Conservation (phyloP, 2,888 invertebrate genomes). For the Ochropleura leucogaster region DNA sequence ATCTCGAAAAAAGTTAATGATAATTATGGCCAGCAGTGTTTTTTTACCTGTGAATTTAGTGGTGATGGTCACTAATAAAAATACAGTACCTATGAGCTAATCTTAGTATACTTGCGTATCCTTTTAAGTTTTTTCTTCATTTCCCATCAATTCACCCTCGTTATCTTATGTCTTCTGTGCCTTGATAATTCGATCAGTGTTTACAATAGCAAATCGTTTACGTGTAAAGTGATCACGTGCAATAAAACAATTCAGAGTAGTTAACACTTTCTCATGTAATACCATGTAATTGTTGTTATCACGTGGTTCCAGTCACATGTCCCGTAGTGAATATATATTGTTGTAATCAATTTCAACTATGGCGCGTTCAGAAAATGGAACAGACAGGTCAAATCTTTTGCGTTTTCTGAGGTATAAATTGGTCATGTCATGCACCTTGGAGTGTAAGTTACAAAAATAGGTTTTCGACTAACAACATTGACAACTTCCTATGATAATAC, state of each 20-base stretch:
- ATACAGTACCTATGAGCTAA: neutral
- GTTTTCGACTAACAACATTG: too few relatives aligned
- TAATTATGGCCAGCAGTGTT: neutral
- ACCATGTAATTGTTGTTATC: slow-evolving; percentile 38
- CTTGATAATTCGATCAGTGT: slow-evolving; percentile 23
- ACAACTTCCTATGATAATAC: too few relatives aligned
- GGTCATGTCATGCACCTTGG: neutral
- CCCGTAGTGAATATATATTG: slow-evolving; percentile 9
- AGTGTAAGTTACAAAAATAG: neutral
- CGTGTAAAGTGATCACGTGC: slow-evolving; percentile 36
- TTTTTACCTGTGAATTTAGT: neutral
- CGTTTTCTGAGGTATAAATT: neutral
- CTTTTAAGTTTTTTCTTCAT: neutral
- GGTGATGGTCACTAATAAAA: neutral
- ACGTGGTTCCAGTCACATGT: slow-evolving; percentile 43
- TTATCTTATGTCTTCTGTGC: neutral
- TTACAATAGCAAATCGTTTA: slow-evolving; percentile 36
- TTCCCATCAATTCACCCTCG: neutral
- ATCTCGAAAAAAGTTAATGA: neutral
- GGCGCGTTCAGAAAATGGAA: neutral
- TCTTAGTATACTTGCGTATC: neutral
- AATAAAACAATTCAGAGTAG: slow-evolving; percentile 36
- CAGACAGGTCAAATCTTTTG: neutral
- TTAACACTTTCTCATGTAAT: slow-evolving; percentile 49
- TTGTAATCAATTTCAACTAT: slow-evolving; percentile 24